These are phyloP conservation scores for Vanessa tameamea DNA, from an alignment of 1,140 invertebrate genomes.

Conservation along the genomic window DNA sequence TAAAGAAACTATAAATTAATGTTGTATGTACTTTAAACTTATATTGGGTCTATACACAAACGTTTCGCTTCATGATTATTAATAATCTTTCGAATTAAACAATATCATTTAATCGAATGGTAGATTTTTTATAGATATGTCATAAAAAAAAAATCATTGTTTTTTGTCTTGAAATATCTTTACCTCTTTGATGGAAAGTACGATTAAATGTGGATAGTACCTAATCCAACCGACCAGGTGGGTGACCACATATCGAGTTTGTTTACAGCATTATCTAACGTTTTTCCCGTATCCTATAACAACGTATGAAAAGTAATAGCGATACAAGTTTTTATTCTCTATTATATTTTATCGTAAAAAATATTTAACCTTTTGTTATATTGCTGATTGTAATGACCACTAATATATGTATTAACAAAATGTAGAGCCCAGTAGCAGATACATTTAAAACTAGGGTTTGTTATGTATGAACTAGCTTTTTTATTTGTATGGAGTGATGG, in stretches of 20 bases:
- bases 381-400: not conserved
- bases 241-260: conserved; percentile 15
- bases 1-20: conserved; percentile 27
- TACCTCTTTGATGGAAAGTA: not conserved
- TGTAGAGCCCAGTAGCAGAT: no score
- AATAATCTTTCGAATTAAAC: no score
- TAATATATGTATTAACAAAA: not conserved
- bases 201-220: conserved; percentile 13
- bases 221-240: conserved; percentile 8
- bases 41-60: conserved; percentile 14
- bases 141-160: no score
- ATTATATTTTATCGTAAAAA: not conserved
- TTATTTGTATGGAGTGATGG: no score
- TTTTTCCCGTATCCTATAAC: conserved; percentile 16
- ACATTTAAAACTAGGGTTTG: no score
- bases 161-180: no score
- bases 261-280: conserved; percentile 27
- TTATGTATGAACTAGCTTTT: no score
- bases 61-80: not conserved
- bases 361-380: not conserved
- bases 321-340: not conserved
- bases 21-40: conserved; percentile 11
- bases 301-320: conserved; percentile 4
- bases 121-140: no score
- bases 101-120: no score